A percentile compares a stretch with the other conserved stretches of the same genome.
phyloP scores from a whole-genome alignment of 2,797 vertebrate genomes.

The Eupleurogrammus muticus region DNA sequence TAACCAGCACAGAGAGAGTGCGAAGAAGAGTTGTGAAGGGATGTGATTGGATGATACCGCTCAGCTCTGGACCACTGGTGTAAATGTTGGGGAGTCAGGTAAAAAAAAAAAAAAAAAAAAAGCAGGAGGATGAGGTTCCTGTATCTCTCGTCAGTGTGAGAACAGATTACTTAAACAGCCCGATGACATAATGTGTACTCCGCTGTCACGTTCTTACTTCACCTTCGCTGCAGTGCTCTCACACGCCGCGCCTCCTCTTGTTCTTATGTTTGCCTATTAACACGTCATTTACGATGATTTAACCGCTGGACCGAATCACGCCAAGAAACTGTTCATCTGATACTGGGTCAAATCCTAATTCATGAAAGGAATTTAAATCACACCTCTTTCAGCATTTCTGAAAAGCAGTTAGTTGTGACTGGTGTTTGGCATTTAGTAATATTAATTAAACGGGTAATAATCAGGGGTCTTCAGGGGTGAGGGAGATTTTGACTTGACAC shows the following conservation, averaged over 20 bases:
- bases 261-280: background rate
- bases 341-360: background rate
- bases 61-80: slow-evolving; percentile 77
- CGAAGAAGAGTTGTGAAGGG: slow-evolving; percentile 74
- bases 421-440: background rate
- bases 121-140: slow-evolving; percentile 15
- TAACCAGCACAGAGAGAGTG: slow-evolving; percentile 75
- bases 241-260: slow-evolving; percentile 8
- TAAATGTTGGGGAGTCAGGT: slow-evolving; percentile 74
- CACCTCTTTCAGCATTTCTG: background rate
- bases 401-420: too few species aligned
- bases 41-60: slow-evolving; percentile 74
- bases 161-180: slow-evolving; percentile 16
- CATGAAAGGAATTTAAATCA: background rate
- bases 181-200: slow-evolving; percentile 42
- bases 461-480: background rate
- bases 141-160: slow-evolving; percentile 46
- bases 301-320: background rate
- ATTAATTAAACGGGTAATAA: background rate
- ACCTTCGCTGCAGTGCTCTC: slow-evolving; percentile 13
- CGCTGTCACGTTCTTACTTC: background rate
- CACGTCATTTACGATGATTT: background rate
- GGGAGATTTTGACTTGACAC: too few species aligned
- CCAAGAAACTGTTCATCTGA: background rate
- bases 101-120: slow-evolving; percentile 38